Evolutionary conservation across 2,113 vertebrate genomes (phyloP).

Genomic region (Shinisaurus crocodilurus): DNA sequence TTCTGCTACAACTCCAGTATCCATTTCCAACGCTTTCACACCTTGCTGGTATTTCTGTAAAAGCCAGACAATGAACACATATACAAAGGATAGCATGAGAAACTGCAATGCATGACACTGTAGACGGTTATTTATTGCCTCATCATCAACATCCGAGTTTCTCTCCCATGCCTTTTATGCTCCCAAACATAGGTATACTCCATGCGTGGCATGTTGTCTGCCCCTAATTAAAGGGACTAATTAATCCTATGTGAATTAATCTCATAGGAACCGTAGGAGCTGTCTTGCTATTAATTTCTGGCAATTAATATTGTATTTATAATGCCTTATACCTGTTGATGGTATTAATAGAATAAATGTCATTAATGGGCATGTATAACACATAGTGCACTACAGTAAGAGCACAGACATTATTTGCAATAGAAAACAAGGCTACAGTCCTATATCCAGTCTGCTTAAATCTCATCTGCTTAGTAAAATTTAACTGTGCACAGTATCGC

Average conservation of each 20-base stretch:
- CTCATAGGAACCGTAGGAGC: not conserved
- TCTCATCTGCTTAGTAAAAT: not conserved
- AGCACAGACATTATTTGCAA: not conserved
- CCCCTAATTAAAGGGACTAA: not conserved
- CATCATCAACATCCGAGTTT: not conserved
- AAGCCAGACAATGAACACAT: not conserved
- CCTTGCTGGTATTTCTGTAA: not conserved
- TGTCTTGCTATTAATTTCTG: not conserved
- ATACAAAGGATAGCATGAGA: not conserved
- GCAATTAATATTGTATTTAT: not conserved
- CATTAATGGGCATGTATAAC: not conserved
- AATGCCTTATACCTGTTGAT: not conserved
- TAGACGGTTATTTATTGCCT: no score
- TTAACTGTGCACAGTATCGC: not conserved
- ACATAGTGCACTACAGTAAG: not conserved
- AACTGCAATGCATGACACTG: not conserved
- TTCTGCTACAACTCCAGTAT: not conserved
- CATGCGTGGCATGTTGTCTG: not conserved
- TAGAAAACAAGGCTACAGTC: not conserved
- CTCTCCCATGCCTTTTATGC: not conserved
- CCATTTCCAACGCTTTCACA: no score
- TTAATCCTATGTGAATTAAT: not conserved
- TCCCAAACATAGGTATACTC: not conserved
- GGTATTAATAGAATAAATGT: not conserved
- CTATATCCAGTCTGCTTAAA: not conserved